Evolutionary conservation across 2,888 invertebrate genomes (phyloP).

Genomic region (Bugulina stolonifera): DNA sequence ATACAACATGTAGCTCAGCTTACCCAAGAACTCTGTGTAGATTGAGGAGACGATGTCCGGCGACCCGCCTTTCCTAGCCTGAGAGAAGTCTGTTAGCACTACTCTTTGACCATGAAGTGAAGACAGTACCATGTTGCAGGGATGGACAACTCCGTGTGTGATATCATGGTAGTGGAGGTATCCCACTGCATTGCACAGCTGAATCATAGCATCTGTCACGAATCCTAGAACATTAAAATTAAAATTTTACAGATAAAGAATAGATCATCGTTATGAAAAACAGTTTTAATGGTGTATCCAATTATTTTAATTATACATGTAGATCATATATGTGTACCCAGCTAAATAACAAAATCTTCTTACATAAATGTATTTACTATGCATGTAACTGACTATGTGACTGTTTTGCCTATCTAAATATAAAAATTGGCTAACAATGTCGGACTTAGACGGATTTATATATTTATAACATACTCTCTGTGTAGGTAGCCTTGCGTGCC

Average conservation of each 20-base stretch:
- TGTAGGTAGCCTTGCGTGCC: constrained; percentile 21
- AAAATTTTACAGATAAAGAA: too few relatives aligned
- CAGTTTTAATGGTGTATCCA: too few relatives aligned
- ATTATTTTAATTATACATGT: too few relatives aligned
- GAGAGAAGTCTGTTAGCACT: constrained; percentile 18
- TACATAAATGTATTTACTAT: too few relatives aligned
- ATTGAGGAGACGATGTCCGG: neutral
- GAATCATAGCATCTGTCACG: constrained; percentile 14
- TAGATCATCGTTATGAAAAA: too few relatives aligned
- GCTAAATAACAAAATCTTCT: too few relatives aligned
- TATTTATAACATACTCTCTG: constrained; percentile 7
- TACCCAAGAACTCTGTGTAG: constrained; percentile 21
- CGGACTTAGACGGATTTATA: too few relatives aligned
- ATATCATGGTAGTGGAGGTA: constrained; percentile 87
- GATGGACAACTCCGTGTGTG: constrained; percentile 34
- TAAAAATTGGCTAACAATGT: too few relatives aligned
- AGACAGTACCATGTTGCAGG: constrained; percentile 22
- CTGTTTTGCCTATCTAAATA: too few relatives aligned
- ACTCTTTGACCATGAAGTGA: neutral
- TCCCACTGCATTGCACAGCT: constrained; percentile 69
- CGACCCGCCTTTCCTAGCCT: neutral
- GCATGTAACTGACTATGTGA: too few relatives aligned
- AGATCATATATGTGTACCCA: too few relatives aligned
- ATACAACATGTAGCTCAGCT: too few relatives aligned
- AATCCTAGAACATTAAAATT: neutral